Percentiles rank a stretch among this genome's conserved stretches.
Conservation (phyloP, 2,113 vertebrate genomes). For the Tauraco erythrolophus region DNA sequence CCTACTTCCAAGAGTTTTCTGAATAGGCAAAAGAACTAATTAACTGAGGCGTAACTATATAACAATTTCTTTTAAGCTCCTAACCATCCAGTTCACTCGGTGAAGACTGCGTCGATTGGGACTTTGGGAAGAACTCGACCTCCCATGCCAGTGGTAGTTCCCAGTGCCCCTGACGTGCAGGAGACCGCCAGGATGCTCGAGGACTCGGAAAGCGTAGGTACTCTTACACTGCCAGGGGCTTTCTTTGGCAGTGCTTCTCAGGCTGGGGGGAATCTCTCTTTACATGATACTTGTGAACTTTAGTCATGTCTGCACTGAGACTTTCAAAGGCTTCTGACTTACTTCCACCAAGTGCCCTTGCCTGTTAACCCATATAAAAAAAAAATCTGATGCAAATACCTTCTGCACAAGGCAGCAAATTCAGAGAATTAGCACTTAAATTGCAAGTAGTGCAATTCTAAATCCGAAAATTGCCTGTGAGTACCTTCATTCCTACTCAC, state of each 20-base stretch:
- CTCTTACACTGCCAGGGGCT: not conserved
- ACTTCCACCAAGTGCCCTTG: not conserved
- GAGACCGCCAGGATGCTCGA: constrained; percentile 94
- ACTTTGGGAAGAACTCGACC: constrained; percentile 92
- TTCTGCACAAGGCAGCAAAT: not conserved
- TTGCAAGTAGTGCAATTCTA: not conserved
- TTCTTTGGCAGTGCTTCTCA: not conserved
- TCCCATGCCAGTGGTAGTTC: constrained; percentile 92
- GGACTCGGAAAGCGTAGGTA: constrained; percentile 93
- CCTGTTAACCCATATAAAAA: accelerated
- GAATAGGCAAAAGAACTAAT: not conserved
- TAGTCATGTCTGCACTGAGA: not conserved
- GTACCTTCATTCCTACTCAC: not conserved
- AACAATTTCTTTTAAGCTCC: constrained; percentile 71
- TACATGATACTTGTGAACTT: not conserved
- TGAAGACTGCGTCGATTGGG: constrained; percentile 96
- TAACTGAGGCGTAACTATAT: not conserved
- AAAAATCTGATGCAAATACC: accelerated
- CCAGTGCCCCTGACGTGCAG: constrained; percentile 91
- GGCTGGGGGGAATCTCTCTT: no score
- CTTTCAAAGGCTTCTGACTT: not conserved
- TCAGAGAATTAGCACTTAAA: not conserved
- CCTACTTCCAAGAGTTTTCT: not conserved
- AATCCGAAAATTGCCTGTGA: not conserved
- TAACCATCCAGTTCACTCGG: constrained; percentile 84